Percentiles rank a stretch among this genome's conserved stretches.
phyloP scores from a whole-genome alignment of 30 jellyfish, hydroid and myxozoan genomes.

The Aurelia sp. region DNA sequence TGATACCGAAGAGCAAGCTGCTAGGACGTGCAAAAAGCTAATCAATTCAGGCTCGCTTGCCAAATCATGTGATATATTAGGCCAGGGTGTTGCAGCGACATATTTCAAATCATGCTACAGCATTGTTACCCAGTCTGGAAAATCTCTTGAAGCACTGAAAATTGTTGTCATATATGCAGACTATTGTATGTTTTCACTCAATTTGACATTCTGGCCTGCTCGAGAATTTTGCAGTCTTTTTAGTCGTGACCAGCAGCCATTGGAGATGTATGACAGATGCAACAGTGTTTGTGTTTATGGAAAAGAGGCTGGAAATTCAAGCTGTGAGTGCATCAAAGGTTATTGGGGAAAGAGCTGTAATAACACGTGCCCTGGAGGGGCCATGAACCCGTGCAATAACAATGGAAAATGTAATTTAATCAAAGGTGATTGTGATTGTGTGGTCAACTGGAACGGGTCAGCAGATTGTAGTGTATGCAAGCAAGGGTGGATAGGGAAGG shows the following conservation, averaged over 20 bases:
- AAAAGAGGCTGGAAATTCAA: slow-evolving; percentile 15
- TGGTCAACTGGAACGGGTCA: slow-evolving; percentile 65
- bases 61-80: slow-evolving; percentile 1
- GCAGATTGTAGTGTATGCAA: slow-evolving; percentile 54
- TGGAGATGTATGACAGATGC: slow-evolving; percentile 33
- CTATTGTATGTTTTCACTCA: slow-evolving; percentile 39
- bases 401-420: slow-evolving; percentile 33
- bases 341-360: slow-evolving; percentile 70
- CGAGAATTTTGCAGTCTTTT: slow-evolving; percentile 38
- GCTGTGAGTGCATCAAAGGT: slow-evolving; percentile 53
- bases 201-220: slow-evolving; percentile 61
- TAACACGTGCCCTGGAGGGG: slow-evolving; percentile 65
- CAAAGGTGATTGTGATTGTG: slow-evolving; percentile 49
- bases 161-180: slow-evolving; percentile 45
- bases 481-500: slow-evolving; percentile 61
- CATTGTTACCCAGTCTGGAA: slow-evolving; percentile 19
- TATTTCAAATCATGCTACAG: slow-evolving; percentile 51
- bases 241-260: slow-evolving; percentile 1
- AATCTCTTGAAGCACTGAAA: slow-evolving; percentile 29
- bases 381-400: slow-evolving; percentile 48
- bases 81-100: slow-evolving; percentile 23
- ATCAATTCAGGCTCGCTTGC: slow-evolving; percentile 24
- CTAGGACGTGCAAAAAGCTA: slow-evolving; percentile 21
- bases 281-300: slow-evolving; percentile 39
- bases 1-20: slow-evolving; percentile 6